Conservation (phyloP, 2,888 invertebrate species). For the Pseudanteris insignis region DNA sequence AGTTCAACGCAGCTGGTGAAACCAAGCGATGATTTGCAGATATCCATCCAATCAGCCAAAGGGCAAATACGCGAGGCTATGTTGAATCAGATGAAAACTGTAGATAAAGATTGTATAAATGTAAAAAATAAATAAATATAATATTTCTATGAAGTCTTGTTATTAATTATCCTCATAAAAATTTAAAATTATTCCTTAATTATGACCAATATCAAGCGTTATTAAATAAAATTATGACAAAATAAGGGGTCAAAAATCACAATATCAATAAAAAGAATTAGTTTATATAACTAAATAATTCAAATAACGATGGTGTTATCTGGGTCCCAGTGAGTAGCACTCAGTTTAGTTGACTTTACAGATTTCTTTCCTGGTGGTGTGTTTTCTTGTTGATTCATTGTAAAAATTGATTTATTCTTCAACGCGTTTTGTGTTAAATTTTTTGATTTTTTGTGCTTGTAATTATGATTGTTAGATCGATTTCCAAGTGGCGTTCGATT, state of each 20-base stretch:
- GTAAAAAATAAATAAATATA: no score
- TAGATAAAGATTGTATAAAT: no score
- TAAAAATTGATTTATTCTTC: slow-evolving; percentile 47
- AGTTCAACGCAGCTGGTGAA: slow-evolving; percentile 48
- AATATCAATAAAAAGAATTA: no score
- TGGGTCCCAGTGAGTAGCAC: slow-evolving; percentile 55
- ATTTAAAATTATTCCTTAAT: no score
- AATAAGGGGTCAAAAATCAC: neutral
- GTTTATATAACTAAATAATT: no score
- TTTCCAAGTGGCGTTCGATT: slow-evolving; percentile 59
- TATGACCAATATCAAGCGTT: no score
- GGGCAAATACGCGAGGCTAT: slow-evolving; percentile 55
- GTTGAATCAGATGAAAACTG: slow-evolving; percentile 45
- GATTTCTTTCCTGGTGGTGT: slow-evolving; percentile 51
- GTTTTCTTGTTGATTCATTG: slow-evolving; percentile 53
- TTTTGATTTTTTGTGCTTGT: slow-evolving; percentile 47
- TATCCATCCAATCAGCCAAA: slow-evolving; percentile 53
- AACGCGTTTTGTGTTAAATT: slow-evolving; percentile 33
- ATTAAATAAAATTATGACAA: no score
- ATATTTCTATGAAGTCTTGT: no score
- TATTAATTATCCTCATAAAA: no score
- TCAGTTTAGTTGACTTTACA: slow-evolving; percentile 47
- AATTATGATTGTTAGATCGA: slow-evolving; percentile 60
- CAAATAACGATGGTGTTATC: slow-evolving; percentile 57
- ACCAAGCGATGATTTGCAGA: slow-evolving; percentile 53